Base-by-base conservation (phyloP, 2,797 vertebrate species). In the Hybognathus amarus region DNA sequence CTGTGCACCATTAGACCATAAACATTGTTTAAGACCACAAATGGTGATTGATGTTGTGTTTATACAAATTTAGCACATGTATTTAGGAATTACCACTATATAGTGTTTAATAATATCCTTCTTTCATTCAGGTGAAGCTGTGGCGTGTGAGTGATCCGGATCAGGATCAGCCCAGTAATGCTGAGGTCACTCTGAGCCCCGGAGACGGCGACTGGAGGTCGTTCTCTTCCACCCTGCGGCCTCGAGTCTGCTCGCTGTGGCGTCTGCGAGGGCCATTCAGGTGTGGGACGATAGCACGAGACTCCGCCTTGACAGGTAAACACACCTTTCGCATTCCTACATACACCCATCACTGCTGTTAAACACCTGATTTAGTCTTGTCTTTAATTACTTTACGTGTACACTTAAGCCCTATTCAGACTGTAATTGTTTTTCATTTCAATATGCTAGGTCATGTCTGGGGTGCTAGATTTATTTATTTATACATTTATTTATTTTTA, bases 201-300 rank as follows among this genome's bases (percentile, higher is more conserved):
- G 89, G 85, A 0, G 94, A 86, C 0, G 90, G 9, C 87, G 89
- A 0, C 90, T 97, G 87, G 96, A 97, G 6, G 4, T 87, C 6
- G 87, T 99, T 64, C 94, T 95, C 79, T 98, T 98, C 90, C 97
- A 99, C 90, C 96, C 97, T n/a, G 93, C 96, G 0, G 94, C 96
- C 0, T 96, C 97, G 0, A 94, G 94, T 0, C 0, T 98, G 85
- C 92, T 99, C 85, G 95, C 95, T 52, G 93, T 96, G 0, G 86
- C 91, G 0, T 85, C 94, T 0, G 86, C 89, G 76, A 94, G 76
- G 59, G 83, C 38, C 0, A 90, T 92, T 52, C 94, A 96, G 17
- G 15, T 99, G 66, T 99, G 97, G 97, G 97, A 99, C 6, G 86
- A 91, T 50, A 89, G n/a, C 91, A 78, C 91, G 91, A 79, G 94